Conservation (phyloP, 35 echinoderm and acorn worm genomes). For the Chiridota heheva region DNA sequence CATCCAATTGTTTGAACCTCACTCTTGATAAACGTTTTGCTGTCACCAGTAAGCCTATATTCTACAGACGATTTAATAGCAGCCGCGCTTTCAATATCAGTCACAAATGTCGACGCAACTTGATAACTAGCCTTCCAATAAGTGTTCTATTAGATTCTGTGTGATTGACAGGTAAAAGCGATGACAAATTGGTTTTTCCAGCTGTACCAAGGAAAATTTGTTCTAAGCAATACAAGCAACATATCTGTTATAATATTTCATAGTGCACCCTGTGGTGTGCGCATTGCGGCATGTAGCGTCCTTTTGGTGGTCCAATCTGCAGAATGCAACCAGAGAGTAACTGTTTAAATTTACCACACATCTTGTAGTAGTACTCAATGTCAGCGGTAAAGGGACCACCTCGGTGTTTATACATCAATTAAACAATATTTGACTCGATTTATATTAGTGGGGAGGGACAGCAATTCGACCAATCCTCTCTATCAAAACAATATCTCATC, state of each 20-base stretch:
- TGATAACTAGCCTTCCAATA: slow-evolving; percentile 49
- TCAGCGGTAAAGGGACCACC: slow-evolving; percentile 40
- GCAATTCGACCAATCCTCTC: no score
- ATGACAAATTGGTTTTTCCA: slow-evolving; percentile 65
- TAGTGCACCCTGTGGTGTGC: slow-evolving; percentile 27
- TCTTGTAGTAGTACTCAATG: slow-evolving; percentile 34
- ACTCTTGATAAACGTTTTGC: no score
- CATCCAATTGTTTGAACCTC: no score
- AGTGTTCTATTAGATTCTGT: slow-evolving; percentile 28
- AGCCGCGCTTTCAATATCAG: no score
- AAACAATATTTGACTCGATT: slow-evolving; percentile 35
- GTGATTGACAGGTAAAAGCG: slow-evolving; percentile 38
- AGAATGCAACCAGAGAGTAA: slow-evolving; percentile 39
- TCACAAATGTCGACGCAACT: slow-evolving; percentile 41
- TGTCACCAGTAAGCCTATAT: no score
- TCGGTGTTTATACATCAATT: slow-evolving; percentile 59
- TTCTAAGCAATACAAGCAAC: no score
- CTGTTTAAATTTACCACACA: slow-evolving; percentile 58
- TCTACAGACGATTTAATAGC: no score
- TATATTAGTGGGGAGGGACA: no score
- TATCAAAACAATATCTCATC: no score
- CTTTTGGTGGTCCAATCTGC: slow-evolving; percentile 44
- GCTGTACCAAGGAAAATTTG: slow-evolving; percentile 41
- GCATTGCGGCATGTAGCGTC: slow-evolving; percentile 21
- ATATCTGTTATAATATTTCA: slow-evolving; percentile 54